Evolutionary conservation across 2,797 vertebrate genomes (phyloP), one percentile per base, ranked within the genome.

Genomic region (Eutrigla gurnardus): DNA sequence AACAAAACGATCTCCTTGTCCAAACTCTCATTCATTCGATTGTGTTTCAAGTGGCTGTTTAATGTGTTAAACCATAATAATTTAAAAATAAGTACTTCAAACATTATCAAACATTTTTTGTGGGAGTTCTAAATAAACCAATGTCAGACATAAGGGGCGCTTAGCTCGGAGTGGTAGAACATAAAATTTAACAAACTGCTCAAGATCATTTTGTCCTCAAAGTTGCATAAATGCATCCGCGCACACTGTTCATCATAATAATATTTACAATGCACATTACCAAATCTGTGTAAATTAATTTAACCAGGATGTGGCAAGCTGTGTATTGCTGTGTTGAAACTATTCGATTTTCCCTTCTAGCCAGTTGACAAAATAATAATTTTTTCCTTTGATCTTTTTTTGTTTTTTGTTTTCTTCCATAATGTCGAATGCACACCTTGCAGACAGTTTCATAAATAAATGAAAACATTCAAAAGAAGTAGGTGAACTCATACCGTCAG

Each of bases 181-280:
- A 45, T 61, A 14, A 6, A 74, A 32, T 63, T 59, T 5, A 75
- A 61, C 39, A 18, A 72, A 64, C 40, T 14, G 18, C 45, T 47
- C 32, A 52, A 58, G 49, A 60, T 49, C 50, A 10, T 67, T 70
- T 76, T 73, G 52, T 75, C 18, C 50, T 75, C 61, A 47, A 39
- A 54, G 18, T 73, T 70, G 18, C 61, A 63, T 42, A 12, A 75
- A 14, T 40, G 25, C 70, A 40, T 66, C 62, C 35, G 67, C 15
- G 3, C 64, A 18, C 35, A 4, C 33, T 33, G 39, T 80, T 74
- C 33, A 69, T 78, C 64, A 50, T 63, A 14, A 55, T 60, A 59
- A 65, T 69, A 60, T 77, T 72, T 64, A 70, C 36, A 82, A 67
- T 69, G 4, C 32, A 59, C 55, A 14, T 15, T 49, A 50, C 17